Conservation (phyloP, 2,113 vertebrate genomes). For the Oreotrochilus melanogaster region DNA sequence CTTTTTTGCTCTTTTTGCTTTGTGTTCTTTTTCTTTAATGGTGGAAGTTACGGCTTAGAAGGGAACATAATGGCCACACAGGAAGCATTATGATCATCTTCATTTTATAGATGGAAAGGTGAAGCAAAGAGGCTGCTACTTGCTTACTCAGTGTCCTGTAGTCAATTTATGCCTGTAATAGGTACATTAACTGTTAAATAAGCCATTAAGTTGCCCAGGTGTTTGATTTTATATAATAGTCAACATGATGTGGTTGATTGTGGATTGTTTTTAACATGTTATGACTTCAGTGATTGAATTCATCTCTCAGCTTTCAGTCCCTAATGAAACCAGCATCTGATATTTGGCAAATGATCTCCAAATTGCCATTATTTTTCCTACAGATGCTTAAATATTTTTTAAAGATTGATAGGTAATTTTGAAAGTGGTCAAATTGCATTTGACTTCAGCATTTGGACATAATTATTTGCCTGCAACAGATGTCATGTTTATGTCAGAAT, state of each 20-base stretch:
- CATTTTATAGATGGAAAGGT: neutral
- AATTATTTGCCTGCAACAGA: neutral
- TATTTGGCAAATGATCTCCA: neutral
- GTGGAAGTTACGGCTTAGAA: neutral
- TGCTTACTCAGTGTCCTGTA: neutral
- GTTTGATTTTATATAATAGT: neutral
- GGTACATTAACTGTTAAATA: neutral
- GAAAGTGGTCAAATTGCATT: constrained; percentile 11
- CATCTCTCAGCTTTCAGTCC: neutral
- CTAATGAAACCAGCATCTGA: neutral
- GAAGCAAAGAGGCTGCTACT: neutral
- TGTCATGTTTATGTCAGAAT: constrained; percentile 59
- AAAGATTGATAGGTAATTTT: constrained; percentile 31
- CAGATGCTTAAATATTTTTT: constrained; percentile 1
- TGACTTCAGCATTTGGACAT: constrained; percentile 36
- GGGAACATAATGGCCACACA: accelerated
- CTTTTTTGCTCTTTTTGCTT: too few relatives aligned
- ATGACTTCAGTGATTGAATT: neutral
- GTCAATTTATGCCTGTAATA: neutral
- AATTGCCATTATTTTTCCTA: constrained; percentile 9
- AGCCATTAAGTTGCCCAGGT: neutral
- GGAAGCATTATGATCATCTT: neutral
- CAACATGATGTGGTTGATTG: neutral
- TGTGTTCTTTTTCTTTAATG: neutral
- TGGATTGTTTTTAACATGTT: neutral